Evolutionary conservation across 2,888 invertebrate genomes (phyloP), one percentile per base, ranked within the genome.

Genomic region (Perizoma affinitatum): DNA sequence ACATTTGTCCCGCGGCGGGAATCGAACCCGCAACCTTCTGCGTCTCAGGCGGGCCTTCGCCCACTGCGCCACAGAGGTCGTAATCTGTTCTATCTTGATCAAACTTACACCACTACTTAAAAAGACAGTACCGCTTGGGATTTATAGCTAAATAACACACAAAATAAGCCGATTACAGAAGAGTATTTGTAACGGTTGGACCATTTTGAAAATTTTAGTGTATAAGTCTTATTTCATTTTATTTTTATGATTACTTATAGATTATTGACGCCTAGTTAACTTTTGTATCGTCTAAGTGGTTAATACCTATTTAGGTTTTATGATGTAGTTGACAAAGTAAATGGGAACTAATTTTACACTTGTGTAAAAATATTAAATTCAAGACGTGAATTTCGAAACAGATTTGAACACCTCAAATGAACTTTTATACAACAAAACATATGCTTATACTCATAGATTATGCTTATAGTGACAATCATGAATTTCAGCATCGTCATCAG

Each of bases 101-200:
- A 48, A 49, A 56, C 52, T 51, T 54, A 48, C 47, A 35, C 54
- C 60, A 49, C 60, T 46, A 54, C 59, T 63, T 56, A 57, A 57
- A 56, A 54, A 58, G 58, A 61, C 48, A 67, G 70, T 68, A 68
- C 71, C 66, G 72, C 68, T 58, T 58, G 40, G 44, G 52, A 67
- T 66, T 58, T 60, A 63, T 66, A 66, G 60, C 62, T 67, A 68
- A 69, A 69, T 78, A 81, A 83, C 84, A 82, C 73, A 71, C 70
- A 70, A 59, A 58, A 52, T 87, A 87, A 87, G 80, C 87, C 72
- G 85, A 77, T 85, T 83, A 75, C 71, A 68, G 77, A 72, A 68
- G 73, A 72, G 63, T 79, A 78, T 80, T 79, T 77, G 75, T 76
- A 79, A 77, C 79, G 75, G 74, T 81, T 74, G 72, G 62, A 63